Evolutionary conservation across 2,888 invertebrate species (phyloP), one percentile per base, ranked within the genome.

Genomic region (Apotomis turbidana): DNA sequence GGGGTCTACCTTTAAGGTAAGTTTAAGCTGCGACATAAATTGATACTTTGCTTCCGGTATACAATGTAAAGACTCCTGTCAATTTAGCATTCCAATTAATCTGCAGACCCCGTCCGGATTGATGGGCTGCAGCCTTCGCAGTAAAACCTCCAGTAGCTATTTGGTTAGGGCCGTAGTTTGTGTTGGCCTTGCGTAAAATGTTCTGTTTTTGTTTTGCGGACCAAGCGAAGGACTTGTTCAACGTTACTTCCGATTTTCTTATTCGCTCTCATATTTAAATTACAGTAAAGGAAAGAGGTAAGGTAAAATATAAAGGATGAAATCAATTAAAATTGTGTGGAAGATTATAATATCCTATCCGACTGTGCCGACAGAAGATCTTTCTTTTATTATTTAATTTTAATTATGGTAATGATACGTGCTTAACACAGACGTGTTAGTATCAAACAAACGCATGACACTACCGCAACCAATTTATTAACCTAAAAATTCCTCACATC

Each of bases 1-100:
- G 6, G 41, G 3, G 3, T 6, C 4, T 41, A 41, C 41, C 6
- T 41, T 41, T 6, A 41, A 41, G 10, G 9, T 49, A 49, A 10
- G 49, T 49, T 49, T 10, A 9, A 9, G 9, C 49, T 41, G 49
- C 2, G 49, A 49, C 9, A 49, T 9, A 10, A 9, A 49, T n/a
- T n/a, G n/a, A 49, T 49, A 12, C 41, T 5, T 41, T 4, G 41
- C 41, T 41, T 2, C 49, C 8, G 9, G 10, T 5, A 54, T 36
- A 66, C 55, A 46, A 44, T 52, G 59, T 60, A 38, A 61, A 15
- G 13, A 55, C 4, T 46, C 27, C 46, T 61, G 54, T 44, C 61
- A 69, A 69, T 69, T 69, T 61, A 49, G 61, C 46, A 61, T 61
- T 36, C 54, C 46, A 69, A 55, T 69, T 61, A 61, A 69, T 69